phyloP scores from a whole-genome alignment of 2,113 vertebrate genomes.

The Beaufortia kweichowensis region DNA sequence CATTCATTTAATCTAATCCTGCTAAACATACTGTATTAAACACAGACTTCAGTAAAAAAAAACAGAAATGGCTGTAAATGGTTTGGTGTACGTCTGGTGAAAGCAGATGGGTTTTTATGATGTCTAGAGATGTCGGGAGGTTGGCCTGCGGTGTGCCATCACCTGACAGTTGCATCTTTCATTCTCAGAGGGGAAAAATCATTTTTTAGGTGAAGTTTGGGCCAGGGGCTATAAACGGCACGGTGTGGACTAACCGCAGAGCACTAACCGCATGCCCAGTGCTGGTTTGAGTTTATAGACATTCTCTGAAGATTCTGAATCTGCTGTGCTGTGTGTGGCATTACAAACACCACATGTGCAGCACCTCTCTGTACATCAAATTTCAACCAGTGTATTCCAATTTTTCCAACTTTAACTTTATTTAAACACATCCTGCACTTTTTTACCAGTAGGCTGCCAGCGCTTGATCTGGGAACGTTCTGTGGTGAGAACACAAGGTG shows the following conservation, averaged over 20 bases:
- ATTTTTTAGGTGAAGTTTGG: conserved; percentile 29
- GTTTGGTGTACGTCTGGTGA: conserved; percentile 35
- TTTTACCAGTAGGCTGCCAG: too few species aligned
- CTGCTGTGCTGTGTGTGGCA: conserved; percentile 2
- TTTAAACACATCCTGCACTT: too few species aligned
- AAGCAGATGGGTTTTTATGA: conserved; percentile 54
- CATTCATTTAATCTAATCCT: too few species aligned
- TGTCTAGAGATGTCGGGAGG: conserved; percentile 45
- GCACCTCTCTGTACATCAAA: not conserved
- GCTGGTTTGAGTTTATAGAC: conserved; percentile 20
- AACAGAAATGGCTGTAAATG: conserved; percentile 22
- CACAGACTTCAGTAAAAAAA: conserved; percentile 14
- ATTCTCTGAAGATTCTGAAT: conserved; percentile 22
- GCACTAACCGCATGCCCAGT: conserved; percentile 28
- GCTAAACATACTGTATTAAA: conserved; percentile 33
- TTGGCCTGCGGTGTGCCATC: conserved; percentile 25
- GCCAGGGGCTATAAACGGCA: conserved; percentile 48
- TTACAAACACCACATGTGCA: conserved; percentile 44
- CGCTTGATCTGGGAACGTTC: too few species aligned
- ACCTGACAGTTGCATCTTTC: conserved; percentile 36
- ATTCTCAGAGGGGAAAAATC: conserved; percentile 1
- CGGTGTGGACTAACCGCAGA: conserved; percentile 37
- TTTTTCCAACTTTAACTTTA: too few species aligned
- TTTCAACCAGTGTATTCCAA: not conserved
- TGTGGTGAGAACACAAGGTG: too few species aligned